Evolutionary conservation across 1,140 invertebrate genomes (phyloP).

Genomic region (Drosophila tani): DNA sequence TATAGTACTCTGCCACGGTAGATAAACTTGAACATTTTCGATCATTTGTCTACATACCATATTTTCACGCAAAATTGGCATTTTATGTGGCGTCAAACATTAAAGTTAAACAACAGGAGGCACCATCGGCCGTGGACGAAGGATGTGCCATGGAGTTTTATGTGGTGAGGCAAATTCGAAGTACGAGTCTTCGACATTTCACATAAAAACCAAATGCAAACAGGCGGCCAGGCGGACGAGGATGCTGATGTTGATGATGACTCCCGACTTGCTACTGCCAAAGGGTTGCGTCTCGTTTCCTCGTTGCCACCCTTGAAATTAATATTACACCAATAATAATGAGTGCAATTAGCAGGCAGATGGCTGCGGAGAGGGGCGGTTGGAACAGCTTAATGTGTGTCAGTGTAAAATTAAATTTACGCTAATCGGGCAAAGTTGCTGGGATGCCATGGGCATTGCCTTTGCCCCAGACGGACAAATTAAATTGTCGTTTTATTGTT

Average conservation of each 20-base stretch:
- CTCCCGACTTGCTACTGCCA: slow-evolving; percentile 10
- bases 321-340: slow-evolving; percentile 79
- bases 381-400: slow-evolving; percentile 80
- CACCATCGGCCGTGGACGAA: slow-evolving; percentile 25
- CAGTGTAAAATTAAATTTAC: slow-evolving; percentile 80
- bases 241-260: slow-evolving; percentile 26
- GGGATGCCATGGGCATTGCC: slow-evolving; percentile 49
- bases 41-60: neutral
- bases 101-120: slow-evolving; percentile 56
- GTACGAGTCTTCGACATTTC: slow-evolving; percentile 18
- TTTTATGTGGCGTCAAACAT: slow-evolving; percentile 75
- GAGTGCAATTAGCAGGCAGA: slow-evolving; percentile 68
- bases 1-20: neutral
- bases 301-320: slow-evolving; percentile 43
- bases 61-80: slow-evolving; percentile 62
- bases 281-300: slow-evolving; percentile 46
- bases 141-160: slow-evolving; percentile 32
- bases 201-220: slow-evolving; percentile 82
- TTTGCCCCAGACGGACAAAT: slow-evolving; percentile 57
- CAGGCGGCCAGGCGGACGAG: slow-evolving; percentile 38
- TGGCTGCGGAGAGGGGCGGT: neutral
- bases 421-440: slow-evolving; percentile 57
- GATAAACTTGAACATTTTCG: neutral
- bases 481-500: slow-evolving; percentile 83
- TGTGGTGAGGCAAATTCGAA: slow-evolving; percentile 66